Conservation (phyloP, 2,797 vertebrate species). For the Sardinella longiceps region DNA sequence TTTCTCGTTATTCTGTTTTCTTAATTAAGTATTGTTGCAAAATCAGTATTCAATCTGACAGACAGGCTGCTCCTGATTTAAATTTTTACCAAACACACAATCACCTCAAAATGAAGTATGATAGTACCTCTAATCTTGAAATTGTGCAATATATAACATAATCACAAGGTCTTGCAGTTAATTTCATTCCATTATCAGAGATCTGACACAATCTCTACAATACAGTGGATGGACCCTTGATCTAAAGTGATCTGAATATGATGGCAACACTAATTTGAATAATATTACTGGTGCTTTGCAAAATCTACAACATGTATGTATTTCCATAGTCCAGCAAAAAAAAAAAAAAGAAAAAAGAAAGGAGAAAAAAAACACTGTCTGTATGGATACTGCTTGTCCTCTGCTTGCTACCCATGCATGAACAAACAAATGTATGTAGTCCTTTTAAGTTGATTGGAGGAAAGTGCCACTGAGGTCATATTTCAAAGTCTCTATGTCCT, state of each 20-base stretch:
- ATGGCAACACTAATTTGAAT: conserved; percentile 48
- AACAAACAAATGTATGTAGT: conserved; percentile 64
- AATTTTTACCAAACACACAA: conserved; percentile 63
- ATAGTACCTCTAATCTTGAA: not conserved
- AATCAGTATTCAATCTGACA: conserved; percentile 41
- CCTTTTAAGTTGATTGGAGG: conserved; percentile 28
- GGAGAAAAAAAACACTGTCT: not conserved
- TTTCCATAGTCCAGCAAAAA: conserved; percentile 16
- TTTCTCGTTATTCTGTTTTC: conserved; percentile 37
- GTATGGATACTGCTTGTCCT: conserved; percentile 58
- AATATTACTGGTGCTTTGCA: conserved; percentile 66
- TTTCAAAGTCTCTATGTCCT: conserved; percentile 22
- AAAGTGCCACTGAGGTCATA: conserved; percentile 33
- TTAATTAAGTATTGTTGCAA: conserved; percentile 37
- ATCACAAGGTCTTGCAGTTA: conserved; percentile 47
- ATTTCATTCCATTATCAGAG: not conserved
- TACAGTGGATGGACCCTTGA: conserved; percentile 43
- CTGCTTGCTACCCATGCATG: conserved; percentile 62
- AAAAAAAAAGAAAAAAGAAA: not conserved
- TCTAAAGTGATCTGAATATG: conserved; percentile 56
- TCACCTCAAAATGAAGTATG: conserved; percentile 23
- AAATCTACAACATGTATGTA: conserved; percentile 55
- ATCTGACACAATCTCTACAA: not conserved
- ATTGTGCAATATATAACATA: conserved; percentile 45
- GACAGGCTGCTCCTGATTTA: conserved; percentile 47